phyloP scores from a whole-genome alignment of 2,888 invertebrate species.

The Aplocera efformata region DNA sequence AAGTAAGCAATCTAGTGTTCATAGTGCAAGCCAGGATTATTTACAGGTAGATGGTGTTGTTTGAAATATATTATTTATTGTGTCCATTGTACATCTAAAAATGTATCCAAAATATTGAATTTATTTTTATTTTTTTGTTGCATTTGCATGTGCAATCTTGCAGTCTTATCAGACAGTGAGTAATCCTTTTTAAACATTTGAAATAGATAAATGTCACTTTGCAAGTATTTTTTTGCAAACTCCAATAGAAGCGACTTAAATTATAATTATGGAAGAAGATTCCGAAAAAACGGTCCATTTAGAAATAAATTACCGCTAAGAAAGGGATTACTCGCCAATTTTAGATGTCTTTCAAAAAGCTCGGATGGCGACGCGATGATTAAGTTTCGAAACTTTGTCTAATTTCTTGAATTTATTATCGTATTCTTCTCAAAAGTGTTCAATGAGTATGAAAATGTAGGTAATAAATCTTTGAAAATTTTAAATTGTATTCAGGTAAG shows the following conservation, averaged over 20 bases:
- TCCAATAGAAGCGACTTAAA: constrained; percentile 31
- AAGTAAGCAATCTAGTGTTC: too few relatives aligned
- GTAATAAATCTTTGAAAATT: constrained; percentile 20
- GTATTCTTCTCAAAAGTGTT: constrained; percentile 35
- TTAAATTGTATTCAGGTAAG: constrained; percentile 3
- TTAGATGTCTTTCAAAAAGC: constrained; percentile 45
- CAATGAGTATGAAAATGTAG: constrained; percentile 35
- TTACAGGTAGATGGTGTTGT: too few relatives aligned
- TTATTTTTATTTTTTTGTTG: too few relatives aligned
- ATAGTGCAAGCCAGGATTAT: too few relatives aligned
- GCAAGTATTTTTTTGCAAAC: constrained; percentile 9
- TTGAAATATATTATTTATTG: too few relatives aligned
- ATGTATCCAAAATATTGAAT: too few relatives aligned
- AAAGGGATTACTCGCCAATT: constrained; percentile 50
- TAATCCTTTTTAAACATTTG: too few relatives aligned
- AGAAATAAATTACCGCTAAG: constrained; percentile 46
- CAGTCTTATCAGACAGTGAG: too few relatives aligned
- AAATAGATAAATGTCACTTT: too few relatives aligned
- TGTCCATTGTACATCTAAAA: too few relatives aligned
- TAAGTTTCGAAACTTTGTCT: constrained; percentile 44
- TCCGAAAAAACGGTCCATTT: constrained; percentile 38
- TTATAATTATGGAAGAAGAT: constrained; percentile 39
- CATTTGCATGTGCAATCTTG: too few relatives aligned
- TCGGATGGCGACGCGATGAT: constrained; percentile 42
- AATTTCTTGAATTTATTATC: constrained; percentile 44